Evolutionary conservation across 2,797 vertebrate species (phyloP).

Genomic region (Alcedo atthis): DNA sequence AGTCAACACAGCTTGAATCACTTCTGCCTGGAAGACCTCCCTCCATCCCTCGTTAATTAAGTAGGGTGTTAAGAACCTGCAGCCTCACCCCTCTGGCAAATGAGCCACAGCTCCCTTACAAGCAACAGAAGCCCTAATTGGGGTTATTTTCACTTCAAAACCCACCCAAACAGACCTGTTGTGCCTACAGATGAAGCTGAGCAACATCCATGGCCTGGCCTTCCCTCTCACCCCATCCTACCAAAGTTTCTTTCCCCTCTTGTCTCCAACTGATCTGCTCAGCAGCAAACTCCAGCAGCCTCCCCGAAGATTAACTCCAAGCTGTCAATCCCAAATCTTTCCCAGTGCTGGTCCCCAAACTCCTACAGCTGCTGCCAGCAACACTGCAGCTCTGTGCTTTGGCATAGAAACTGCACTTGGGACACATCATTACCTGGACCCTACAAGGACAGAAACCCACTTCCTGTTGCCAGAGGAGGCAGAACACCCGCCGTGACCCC

Average conservation of each 20-base stretch:
- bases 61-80: accelerated
- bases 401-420: accelerated
- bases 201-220: background rate
- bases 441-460: accelerated
- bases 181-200: accelerated
- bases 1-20: accelerated
- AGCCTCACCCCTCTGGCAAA: background rate
- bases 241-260: background rate
- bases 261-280: accelerated
- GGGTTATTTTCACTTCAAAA: background rate
- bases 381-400: accelerated
- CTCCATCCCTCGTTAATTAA: accelerated
- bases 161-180: accelerated
- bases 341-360: accelerated
- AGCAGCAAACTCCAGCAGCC: background rate
- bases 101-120: too few relatives aligned
- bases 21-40: background rate
- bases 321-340: background rate
- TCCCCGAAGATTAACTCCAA: background rate
- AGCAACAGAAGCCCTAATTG: accelerated
- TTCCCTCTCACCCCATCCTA: accelerated
- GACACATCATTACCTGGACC: accelerated
- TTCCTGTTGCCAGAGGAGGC: accelerated
- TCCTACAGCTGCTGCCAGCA: accelerated
- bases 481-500: accelerated